Evolutionary conservation across 2,113 vertebrate genomes (phyloP).

Genomic region (Caranx melampygus): DNA sequence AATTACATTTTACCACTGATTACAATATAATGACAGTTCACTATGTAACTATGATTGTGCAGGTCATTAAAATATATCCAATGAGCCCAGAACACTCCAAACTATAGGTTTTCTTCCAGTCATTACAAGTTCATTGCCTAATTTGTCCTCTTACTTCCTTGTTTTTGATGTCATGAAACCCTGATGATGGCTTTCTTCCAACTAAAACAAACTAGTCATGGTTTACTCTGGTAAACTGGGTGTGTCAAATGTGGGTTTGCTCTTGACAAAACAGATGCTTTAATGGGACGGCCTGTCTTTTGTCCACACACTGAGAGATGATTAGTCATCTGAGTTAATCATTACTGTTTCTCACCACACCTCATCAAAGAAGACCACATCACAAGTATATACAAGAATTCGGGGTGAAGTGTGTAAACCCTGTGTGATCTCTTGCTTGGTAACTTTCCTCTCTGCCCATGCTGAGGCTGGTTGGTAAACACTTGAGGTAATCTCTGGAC

Average conservation of each 20-base stretch:
- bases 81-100: neutral
- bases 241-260: slow-evolving; percentile 30
- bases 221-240: slow-evolving; percentile 8
- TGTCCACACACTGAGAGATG: slow-evolving; percentile 10
- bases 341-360: slow-evolving; percentile 54
- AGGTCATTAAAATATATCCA: neutral
- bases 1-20: too few relatives aligned
- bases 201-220: neutral
- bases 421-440: slow-evolving; percentile 3
- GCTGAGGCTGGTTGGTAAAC: slow-evolving; percentile 48
- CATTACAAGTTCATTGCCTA: neutral
- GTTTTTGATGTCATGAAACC: neutral
- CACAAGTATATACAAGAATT: slow-evolving; percentile 67
- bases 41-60: neutral
- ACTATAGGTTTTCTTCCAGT: neutral
- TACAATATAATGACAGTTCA: neutral
- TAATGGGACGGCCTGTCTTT: slow-evolving; percentile 37
- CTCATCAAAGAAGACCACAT: slow-evolving; percentile 35
- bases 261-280: slow-evolving; percentile 32
- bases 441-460: slow-evolving; percentile 62
- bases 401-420: slow-evolving; percentile 2
- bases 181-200: slow-evolving; percentile 3
- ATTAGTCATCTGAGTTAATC: slow-evolving; percentile 72
- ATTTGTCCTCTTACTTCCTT: slow-evolving; percentile 4
- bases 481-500: slow-evolving; percentile 46